Conservation (phyloP, 2,888 invertebrate genomes). For the Coronaproctus castanopsis region DNA sequence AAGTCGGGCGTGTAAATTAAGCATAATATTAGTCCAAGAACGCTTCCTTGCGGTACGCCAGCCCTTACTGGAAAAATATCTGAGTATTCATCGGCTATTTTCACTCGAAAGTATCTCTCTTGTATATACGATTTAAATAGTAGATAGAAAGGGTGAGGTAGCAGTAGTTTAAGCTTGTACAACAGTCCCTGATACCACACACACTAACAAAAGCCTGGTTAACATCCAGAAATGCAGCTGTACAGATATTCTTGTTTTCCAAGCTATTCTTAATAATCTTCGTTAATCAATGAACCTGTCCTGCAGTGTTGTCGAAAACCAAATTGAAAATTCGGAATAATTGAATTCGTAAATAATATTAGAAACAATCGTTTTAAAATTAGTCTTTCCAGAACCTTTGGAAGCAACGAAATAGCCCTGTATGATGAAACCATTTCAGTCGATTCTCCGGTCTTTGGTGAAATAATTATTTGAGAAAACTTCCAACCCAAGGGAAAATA, state of each 20-base stretch:
- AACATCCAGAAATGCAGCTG: not conserved
- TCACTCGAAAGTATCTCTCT: not conserved
- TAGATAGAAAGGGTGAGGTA: not conserved
- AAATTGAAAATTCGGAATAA: not conserved
- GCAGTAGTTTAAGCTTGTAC: not conserved
- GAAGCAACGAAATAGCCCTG: not conserved
- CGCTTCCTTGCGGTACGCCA: not conserved
- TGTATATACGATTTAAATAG: not conserved
- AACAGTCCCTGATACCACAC: not conserved
- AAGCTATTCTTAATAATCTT: not conserved
- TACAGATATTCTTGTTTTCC: not conserved
- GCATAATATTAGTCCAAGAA: not conserved
- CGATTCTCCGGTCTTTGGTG: not conserved
- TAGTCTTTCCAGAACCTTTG: not conserved
- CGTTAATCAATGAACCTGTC: not conserved
- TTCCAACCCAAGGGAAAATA: not conserved
- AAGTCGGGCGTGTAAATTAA: not conserved
- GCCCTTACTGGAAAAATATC: not conserved
- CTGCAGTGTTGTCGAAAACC: not conserved
- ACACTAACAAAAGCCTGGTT: not conserved
- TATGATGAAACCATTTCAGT: not conserved
- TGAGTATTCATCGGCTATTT: not conserved
- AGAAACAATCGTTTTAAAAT: not conserved
- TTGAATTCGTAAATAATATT: not conserved
- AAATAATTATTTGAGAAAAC: not conserved